A percentile compares a stretch with the other conserved stretches of the same genome.
Evolutionary conservation across 2,113 vertebrate species (phyloP).

Genomic region (Danio rerio): DNA sequence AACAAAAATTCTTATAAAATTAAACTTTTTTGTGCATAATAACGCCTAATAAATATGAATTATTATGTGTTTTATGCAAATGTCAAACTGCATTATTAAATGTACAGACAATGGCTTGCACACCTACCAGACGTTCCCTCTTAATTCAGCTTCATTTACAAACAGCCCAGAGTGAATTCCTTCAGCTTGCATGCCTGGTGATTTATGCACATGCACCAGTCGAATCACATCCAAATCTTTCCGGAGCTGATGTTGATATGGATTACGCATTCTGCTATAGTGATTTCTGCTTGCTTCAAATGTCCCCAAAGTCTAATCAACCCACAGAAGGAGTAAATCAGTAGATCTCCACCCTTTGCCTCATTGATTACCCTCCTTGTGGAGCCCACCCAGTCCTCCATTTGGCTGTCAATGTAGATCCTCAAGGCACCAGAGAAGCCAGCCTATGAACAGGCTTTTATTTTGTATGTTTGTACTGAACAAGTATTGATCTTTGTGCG

Average conservation of each 20-base stretch:
- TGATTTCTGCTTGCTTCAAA: conserved; percentile 44
- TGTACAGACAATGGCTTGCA: too few relatives aligned
- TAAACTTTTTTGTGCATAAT: too few relatives aligned
- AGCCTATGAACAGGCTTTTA: conserved; percentile 70
- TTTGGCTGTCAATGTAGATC: conserved; percentile 69
- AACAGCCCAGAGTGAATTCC: not conserved
- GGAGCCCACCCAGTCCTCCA: conserved; percentile 60
- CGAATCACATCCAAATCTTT: conserved; percentile 41
- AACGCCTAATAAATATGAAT: too few relatives aligned
- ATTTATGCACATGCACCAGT: conserved; percentile 35
- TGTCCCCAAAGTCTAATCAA: conserved; percentile 63
- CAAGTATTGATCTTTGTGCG: conserved; percentile 68
- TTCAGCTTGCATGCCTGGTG: not conserved
- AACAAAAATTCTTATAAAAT: too few relatives aligned
- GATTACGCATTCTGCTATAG: conserved; percentile 45
- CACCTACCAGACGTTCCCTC: not conserved
- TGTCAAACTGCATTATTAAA: too few relatives aligned
- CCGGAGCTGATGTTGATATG: conserved; percentile 47
- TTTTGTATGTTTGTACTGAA: conserved; percentile 74
- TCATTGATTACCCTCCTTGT: conserved; percentile 72
- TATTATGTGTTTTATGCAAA: too few relatives aligned
- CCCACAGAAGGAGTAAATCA: conserved; percentile 72
- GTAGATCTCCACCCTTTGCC: conserved; percentile 70
- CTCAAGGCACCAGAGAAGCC: conserved; percentile 63
- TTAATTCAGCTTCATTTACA: not conserved